A percentile compares a stretch with the other conserved stretches of the same genome.
Conservation (phyloP, 2,888 invertebrate species). For the Abscondita cerata region DNA sequence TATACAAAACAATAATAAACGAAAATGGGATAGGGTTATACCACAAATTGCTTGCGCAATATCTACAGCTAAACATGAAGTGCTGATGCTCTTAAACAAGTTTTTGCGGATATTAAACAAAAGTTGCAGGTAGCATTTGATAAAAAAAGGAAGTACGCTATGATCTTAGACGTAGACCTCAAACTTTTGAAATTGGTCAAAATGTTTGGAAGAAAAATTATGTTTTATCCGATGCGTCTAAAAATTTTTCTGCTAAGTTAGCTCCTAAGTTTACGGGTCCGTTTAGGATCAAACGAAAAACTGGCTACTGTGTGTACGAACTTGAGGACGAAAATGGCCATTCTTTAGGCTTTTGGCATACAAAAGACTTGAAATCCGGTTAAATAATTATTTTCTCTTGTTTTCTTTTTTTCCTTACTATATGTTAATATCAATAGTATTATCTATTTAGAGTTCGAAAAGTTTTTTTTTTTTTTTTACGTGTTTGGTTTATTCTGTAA, state of each 20-base stretch:
- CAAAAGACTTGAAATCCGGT: neutral
- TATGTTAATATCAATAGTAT: too few relatives aligned
- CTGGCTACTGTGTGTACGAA: neutral
- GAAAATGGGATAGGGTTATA: neutral
- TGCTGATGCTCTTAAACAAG: neutral
- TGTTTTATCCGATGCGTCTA: neutral
- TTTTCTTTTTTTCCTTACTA: too few relatives aligned
- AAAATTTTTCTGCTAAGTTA: neutral
- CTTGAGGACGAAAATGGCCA: neutral
- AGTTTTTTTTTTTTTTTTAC: too few relatives aligned
- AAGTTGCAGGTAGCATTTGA: neutral
- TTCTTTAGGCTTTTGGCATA: neutral
- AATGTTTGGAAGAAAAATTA: neutral
- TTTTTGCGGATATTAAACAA: neutral
- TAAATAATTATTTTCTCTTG: too few relatives aligned
- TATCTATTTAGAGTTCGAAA: too few relatives aligned
- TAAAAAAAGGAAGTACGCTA: neutral
- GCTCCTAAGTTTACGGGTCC: neutral
- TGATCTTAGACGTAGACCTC: neutral
- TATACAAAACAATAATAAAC: neutral
- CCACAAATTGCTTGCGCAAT: slow-evolving; percentile 34
- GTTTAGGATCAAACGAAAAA: neutral
- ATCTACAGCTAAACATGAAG: slow-evolving; percentile 29
- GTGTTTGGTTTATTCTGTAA: too few relatives aligned
- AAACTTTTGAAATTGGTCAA: neutral